These are phyloP conservation scores for Scaptomyza tumidula DNA, from an alignment of 2,888 invertebrate species.

Conservation along the genomic window DNA sequence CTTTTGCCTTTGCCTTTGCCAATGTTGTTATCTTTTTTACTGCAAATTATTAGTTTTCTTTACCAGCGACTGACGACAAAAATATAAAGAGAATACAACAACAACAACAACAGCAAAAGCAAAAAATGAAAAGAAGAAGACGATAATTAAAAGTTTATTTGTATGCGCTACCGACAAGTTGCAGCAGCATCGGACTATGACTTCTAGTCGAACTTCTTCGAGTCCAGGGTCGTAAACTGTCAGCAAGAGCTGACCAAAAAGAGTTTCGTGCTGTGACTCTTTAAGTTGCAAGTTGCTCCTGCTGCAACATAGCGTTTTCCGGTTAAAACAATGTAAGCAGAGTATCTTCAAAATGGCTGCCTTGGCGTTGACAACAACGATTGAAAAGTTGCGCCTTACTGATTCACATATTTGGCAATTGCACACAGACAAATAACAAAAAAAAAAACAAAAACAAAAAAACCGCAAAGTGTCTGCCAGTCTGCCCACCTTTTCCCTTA, in stretches of 20 bases:
- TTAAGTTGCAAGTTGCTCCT: not conserved
- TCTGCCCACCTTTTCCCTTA: not conserved
- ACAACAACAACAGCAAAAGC: constrained; percentile 32
- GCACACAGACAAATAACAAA: constrained; percentile 13
- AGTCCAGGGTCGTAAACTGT: constrained; percentile 63
- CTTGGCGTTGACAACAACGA: constrained; percentile 30
- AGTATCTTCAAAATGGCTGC: constrained; percentile 38
- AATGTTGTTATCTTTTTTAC: constrained; percentile 79
- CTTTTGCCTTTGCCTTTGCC: constrained; percentile 50
- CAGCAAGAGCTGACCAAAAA: constrained; percentile 44
- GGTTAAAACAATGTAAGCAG: constrained; percentile 38
- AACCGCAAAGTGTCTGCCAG: constrained; percentile 53
- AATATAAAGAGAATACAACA: constrained; percentile 8
- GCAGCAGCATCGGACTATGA: constrained; percentile 24
- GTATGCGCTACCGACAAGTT: constrained; percentile 68
- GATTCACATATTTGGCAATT: constrained; percentile 48
- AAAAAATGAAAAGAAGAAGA: constrained; percentile 47
- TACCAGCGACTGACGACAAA: constrained; percentile 69
- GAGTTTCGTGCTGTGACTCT: constrained; percentile 10
- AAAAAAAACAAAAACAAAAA: constrained; percentile 38
- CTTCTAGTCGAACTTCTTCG: constrained; percentile 4
- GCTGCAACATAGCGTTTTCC: constrained; percentile 11
- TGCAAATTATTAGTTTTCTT: constrained; percentile 79
- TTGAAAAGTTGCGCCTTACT: constrained; percentile 27
- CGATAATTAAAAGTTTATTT: constrained; percentile 77